Percentiles rank a stretch among this genome's conserved stretches.
Evolutionary conservation across 1,140 invertebrate species (phyloP).

Genomic region (Formica selysi): DNA sequence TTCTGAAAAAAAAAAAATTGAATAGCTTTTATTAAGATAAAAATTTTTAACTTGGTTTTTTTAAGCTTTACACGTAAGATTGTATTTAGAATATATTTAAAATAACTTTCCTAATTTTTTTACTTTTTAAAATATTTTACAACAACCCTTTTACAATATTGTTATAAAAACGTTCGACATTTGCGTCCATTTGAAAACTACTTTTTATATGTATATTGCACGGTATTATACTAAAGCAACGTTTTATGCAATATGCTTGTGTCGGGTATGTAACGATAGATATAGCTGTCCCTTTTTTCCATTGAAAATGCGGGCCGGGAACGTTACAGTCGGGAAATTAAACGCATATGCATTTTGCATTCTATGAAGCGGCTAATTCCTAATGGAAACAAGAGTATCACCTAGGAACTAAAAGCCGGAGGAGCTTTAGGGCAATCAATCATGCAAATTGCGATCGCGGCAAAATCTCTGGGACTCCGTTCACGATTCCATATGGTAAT

Average conservation of each 20-base stretch:
- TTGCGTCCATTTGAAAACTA: neutral
- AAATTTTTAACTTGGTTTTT: too few relatives aligned
- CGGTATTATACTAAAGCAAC: neutral
- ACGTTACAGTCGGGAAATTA: slow-evolving; percentile 54
- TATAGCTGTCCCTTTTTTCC: slow-evolving; percentile 22
- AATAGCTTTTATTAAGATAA: too few relatives aligned
- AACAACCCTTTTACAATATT: neutral
- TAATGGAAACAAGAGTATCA: slow-evolving; percentile 63
- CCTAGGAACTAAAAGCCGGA: slow-evolving; percentile 69
- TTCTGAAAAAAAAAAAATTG: too few relatives aligned
- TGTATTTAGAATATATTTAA: neutral
- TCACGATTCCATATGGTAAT: slow-evolving; percentile 83
- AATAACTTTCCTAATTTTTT: neutral
- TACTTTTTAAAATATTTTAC: neutral
- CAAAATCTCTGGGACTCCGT: slow-evolving; percentile 81
- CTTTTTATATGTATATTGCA: neutral
- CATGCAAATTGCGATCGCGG: slow-evolving; percentile 82
- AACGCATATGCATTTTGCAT: slow-evolving; percentile 58
- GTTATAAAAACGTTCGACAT: neutral
- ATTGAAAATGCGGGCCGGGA: neutral
- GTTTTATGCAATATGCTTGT: neutral
- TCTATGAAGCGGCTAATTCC: slow-evolving; percentile 59
- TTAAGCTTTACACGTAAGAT: neutral
- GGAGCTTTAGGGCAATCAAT: slow-evolving; percentile 81
- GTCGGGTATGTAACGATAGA: neutral